A percentile compares a stretch with the other conserved stretches of the same genome.
phyloP scores from a whole-genome alignment of 2,888 invertebrate species.

The Andricus curvator region DNA sequence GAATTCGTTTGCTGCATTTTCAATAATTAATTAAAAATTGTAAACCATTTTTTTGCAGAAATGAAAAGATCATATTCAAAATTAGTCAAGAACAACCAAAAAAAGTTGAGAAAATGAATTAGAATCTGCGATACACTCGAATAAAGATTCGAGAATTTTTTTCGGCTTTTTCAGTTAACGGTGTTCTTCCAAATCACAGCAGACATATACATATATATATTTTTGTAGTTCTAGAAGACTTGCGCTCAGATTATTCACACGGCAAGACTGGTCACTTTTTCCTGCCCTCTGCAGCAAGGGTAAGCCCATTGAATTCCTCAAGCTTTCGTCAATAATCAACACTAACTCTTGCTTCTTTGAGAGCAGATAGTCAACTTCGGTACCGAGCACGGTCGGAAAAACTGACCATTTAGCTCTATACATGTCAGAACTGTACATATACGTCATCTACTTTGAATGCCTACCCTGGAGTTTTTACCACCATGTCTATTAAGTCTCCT shows the following conservation, averaged over 20 bases:
- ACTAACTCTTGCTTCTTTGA: slow-evolving; percentile 20
- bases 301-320: slow-evolving; percentile 47
- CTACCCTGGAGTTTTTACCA: not conserved
- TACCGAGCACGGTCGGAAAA: slow-evolving; percentile 61
- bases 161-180: no score
- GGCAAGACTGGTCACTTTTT: slow-evolving; percentile 60
- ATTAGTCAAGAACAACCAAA: no score
- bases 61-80: no score
- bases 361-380: slow-evolving; percentile 47
- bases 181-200: no score
- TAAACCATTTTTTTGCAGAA: no score
- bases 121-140: no score
- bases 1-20: no score
- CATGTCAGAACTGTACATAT: slow-evolving; percentile 65
- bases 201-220: not conserved
- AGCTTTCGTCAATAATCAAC: slow-evolving; percentile 47
- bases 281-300: slow-evolving; percentile 51
- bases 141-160: no score
- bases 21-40: no score
- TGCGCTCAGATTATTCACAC: slow-evolving; percentile 69
- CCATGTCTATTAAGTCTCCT: not conserved
- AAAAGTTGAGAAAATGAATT: no score
- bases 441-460: slow-evolving; percentile 45
- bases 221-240: slow-evolving; percentile 74
- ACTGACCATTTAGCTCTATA: slow-evolving; percentile 65